Conservation (phyloP, 2,797 vertebrate genomes). For the Anguilla pacifica region DNA sequence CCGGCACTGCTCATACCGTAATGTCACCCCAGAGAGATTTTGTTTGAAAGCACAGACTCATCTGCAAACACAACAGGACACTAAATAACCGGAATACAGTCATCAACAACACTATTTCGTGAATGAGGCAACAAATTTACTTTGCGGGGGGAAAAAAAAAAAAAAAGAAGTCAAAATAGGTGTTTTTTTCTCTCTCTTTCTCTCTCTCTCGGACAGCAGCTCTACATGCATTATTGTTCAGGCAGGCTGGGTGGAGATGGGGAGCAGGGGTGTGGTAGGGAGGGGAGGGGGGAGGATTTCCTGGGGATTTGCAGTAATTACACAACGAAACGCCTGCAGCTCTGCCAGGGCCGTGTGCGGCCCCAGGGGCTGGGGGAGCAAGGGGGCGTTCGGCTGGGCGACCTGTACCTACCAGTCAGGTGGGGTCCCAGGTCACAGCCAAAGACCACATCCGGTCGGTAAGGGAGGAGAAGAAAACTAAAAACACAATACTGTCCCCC, state of each 20-base stretch:
- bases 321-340: slow-evolving; percentile 97
- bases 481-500: slow-evolving; percentile 52
- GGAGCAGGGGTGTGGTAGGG: slow-evolving; percentile 62
- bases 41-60: background rate
- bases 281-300: slow-evolving; percentile 77
- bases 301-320: slow-evolving; percentile 99
- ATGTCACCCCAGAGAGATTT: background rate
- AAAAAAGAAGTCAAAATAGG: background rate
- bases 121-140: background rate
- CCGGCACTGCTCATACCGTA: background rate
- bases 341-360: slow-evolving; percentile 93
- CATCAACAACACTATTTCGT: background rate
- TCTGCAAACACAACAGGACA: background rate
- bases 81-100: background rate
- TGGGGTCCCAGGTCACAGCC: slow-evolving; percentile 79
- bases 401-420: slow-evolving; percentile 97
- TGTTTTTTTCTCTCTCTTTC: too few relatives aligned
- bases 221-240: slow-evolving; percentile 77
- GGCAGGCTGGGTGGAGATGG: slow-evolving; percentile 63
- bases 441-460: slow-evolving; percentile 47
- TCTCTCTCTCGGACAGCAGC: background rate
- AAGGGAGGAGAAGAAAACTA: slow-evolving; percentile 50
- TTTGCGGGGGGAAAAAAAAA: too few relatives aligned
- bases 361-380: slow-evolving; percentile 89
- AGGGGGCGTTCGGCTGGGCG: slow-evolving; percentile 91